These are phyloP conservation scores for Priocnemis perturbator DNA, from an alignment of 2,888 invertebrate genomes.

Conservation along the genomic window DNA sequence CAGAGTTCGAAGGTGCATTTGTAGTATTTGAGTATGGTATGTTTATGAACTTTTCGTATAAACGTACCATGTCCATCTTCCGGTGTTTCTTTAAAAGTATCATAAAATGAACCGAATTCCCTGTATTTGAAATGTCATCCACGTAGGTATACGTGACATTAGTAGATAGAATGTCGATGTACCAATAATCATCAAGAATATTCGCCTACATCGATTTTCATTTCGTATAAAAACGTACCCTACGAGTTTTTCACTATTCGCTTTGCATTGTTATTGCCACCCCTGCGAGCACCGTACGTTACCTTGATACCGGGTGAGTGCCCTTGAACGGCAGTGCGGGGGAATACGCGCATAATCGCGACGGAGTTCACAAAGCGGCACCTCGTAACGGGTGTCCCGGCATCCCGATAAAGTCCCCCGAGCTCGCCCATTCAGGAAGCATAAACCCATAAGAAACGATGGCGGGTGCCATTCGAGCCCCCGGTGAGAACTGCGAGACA, in stretches of 20 bases:
- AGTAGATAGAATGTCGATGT: background rate
- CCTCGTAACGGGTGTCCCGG: conserved; percentile 42
- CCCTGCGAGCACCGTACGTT: conserved; percentile 9
- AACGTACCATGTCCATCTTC: no score
- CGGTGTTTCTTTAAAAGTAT: no score
- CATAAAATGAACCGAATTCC: no score
- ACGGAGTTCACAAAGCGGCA: conserved; percentile 46
- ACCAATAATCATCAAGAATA: background rate
- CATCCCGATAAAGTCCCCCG: conserved; percentile 46
- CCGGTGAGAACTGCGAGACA: conserved; percentile 42
- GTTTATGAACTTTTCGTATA: no score
- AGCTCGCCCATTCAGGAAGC: conserved; percentile 54
- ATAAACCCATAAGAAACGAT: conserved; percentile 59
- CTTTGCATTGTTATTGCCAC: conserved; percentile 36
- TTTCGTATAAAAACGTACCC: background rate
- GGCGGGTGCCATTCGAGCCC: conserved; percentile 31
- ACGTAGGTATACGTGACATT: no score
- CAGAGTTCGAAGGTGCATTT: no score
- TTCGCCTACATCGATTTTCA: background rate
- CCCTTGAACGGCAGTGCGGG: conserved; percentile 32
- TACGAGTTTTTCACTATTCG: conserved; percentile 33
- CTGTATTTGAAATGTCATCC: no score
- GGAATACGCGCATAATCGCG: conserved; percentile 49
- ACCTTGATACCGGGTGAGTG: conserved; percentile 31
- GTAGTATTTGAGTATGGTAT: no score